These are phyloP conservation scores for Drosophila saltans DNA, from an alignment of 1,140 invertebrate species.

Conservation along the genomic window DNA sequence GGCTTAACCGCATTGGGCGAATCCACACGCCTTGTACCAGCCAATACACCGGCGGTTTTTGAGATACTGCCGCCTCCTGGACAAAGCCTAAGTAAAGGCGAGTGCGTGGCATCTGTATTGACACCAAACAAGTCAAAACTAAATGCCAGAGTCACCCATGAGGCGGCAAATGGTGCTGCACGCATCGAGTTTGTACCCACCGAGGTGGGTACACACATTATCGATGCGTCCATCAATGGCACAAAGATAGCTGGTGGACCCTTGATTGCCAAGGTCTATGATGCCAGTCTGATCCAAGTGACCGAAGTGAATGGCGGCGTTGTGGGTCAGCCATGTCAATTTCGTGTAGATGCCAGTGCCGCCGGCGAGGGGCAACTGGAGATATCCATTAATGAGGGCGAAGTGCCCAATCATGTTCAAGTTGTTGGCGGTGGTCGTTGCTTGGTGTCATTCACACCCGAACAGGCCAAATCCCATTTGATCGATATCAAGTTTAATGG, in stretches of 20 bases:
- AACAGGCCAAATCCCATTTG: conserved; percentile 94
- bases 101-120: conserved; percentile 84
- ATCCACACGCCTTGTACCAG: conserved; percentile 93
- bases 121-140: conserved; percentile 85
- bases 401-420: conserved; percentile 98
- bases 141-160: conserved; percentile 88
- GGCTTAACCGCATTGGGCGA: conserved; percentile 90
- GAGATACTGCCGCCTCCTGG: conserved; percentile 87
- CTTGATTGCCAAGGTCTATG: conserved; percentile 95
- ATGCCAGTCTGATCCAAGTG: conserved; percentile 94
- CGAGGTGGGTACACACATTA: conserved; percentile 95
- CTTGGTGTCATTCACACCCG: conserved; percentile 97
- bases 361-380: conserved; percentile 98
- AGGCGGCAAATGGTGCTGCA: conserved; percentile 89
- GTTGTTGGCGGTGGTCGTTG: conserved; percentile 97
- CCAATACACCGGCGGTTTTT: conserved; percentile 92
- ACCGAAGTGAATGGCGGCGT: conserved; percentile 95
- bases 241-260: conserved; percentile 93
- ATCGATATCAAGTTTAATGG: conserved; percentile 99
- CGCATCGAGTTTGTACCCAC: conserved; percentile 94
- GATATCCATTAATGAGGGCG: conserved; percentile 98
- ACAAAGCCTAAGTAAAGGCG: conserved; percentile 82
- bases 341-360: conserved; percentile 97
- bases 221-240: conserved; percentile 93
- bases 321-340: conserved; percentile 96